These are phyloP conservation scores for Eristalis arbustorum DNA, from an alignment of 2,888 invertebrate genomes.

Conservation along the genomic window DNA sequence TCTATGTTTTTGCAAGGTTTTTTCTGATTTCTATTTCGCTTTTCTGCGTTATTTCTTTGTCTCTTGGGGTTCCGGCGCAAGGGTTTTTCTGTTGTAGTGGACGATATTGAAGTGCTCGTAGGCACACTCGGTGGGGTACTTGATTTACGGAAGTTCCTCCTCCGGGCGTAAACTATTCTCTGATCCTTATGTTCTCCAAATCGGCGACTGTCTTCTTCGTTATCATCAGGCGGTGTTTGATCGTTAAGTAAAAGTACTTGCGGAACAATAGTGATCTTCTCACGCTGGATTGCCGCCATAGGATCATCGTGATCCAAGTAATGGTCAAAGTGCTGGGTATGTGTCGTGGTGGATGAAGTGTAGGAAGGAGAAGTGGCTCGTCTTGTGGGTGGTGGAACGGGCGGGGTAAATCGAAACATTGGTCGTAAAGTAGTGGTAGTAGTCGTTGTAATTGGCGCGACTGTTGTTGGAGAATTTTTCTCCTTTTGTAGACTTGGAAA, in stretches of 20 bases:
- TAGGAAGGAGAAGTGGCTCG: conserved; percentile 74
- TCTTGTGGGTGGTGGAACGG: conserved; percentile 76
- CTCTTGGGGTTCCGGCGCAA: conserved; percentile 57
- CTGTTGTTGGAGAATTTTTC: conserved; percentile 66
- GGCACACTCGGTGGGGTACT: conserved; percentile 29
- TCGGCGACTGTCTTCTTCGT: conserved; percentile 57
- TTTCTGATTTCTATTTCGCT: conserved; percentile 73
- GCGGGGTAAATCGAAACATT: conserved; percentile 76
- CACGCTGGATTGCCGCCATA: conserved; percentile 72
- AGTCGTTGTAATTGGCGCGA: conserved; percentile 57
- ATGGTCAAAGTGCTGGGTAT: conserved; percentile 72
- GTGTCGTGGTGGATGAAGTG: conserved; percentile 31
- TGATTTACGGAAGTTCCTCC: conserved; percentile 64
- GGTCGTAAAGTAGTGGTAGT: conserved; percentile 74
- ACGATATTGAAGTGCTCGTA: conserved; percentile 56
- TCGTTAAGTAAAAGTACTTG: conserved; percentile 78
- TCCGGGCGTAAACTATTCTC: conserved; percentile 45
- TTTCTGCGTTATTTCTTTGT: conserved; percentile 61
- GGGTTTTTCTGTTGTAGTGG: conserved; percentile 73
- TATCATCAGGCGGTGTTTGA: conserved; percentile 74
- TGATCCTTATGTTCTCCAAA: conserved; percentile 64
- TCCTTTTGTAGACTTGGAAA: conserved; percentile 79
- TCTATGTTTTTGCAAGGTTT: conserved; percentile 78
- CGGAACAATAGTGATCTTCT: conserved; percentile 77
- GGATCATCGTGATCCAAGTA: conserved; percentile 74